A percentile compares a stretch with the other conserved stretches of the same genome.
Conservation (phyloP, 2,113 vertebrate species). For the Azemiops feae region DNA sequence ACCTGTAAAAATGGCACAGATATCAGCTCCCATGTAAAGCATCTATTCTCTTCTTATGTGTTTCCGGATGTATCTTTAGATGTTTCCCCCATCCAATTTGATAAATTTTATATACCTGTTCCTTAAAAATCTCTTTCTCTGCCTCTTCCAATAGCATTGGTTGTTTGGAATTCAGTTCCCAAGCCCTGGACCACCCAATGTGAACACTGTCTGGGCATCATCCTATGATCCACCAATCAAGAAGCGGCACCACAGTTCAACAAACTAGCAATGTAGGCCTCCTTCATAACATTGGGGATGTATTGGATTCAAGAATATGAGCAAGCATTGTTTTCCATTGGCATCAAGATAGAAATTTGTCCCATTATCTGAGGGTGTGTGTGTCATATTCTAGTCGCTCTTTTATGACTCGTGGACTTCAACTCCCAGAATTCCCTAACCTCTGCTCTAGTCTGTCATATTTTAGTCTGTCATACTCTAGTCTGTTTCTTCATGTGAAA, state of each 20-base stretch:
- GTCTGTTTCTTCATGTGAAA: background rate
- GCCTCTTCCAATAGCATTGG: background rate
- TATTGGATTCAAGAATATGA: background rate
- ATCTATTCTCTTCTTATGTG: background rate
- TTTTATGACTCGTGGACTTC: too few relatives aligned
- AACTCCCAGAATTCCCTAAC: too few relatives aligned
- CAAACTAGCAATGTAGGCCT: too few relatives aligned
- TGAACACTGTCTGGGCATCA: background rate
- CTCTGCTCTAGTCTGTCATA: background rate
- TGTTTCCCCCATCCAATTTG: background rate
- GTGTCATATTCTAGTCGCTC: too few relatives aligned
- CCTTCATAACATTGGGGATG: background rate
- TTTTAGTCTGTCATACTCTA: too few relatives aligned
- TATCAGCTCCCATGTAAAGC: background rate
- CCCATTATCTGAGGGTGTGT: background rate
- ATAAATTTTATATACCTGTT: background rate
- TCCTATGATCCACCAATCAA: background rate
- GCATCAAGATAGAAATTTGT: background rate
- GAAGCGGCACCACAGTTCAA: background rate
- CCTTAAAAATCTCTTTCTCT: background rate
- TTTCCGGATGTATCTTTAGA: background rate
- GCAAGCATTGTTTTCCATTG: too few relatives aligned
- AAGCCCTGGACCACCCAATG: background rate
- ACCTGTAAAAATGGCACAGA: background rate
- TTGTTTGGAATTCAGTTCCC: background rate